Evolutionary conservation across 2,888 invertebrate species (phyloP).

Genomic region (Heterodera filipjevi): DNA sequence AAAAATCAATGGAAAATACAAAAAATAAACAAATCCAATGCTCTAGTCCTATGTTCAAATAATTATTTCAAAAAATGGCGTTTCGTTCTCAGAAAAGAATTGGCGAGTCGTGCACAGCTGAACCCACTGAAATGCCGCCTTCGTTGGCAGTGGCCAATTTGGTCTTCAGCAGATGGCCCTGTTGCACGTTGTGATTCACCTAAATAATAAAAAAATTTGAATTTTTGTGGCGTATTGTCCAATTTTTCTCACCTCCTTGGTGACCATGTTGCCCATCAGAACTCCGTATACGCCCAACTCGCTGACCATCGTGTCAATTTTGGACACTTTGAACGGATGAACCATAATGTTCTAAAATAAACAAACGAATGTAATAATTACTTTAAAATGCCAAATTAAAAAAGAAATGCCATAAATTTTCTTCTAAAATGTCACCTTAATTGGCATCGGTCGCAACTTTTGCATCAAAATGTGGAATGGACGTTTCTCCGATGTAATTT

Average conservation of each 20-base stretch:
- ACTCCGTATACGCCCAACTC: conserved; percentile 91
- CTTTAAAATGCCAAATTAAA: conserved; percentile 15
- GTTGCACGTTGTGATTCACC: conserved; percentile 1
- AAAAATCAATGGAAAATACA: too few relatives aligned
- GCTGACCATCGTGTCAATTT: conserved; percentile 76
- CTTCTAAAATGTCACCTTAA: conserved; percentile 45
- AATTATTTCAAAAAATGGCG: too few relatives aligned
- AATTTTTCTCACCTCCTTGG: neutral
- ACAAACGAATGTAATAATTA: neutral
- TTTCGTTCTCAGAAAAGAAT: conserved; percentile 13
- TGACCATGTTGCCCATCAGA: neutral
- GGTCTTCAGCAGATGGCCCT: conserved; percentile 10
- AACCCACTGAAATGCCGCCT: conserved; percentile 18
- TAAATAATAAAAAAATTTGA: neutral
- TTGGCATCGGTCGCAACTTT: conserved; percentile 30
- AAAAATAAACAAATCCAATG: too few relatives aligned
- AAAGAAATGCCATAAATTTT: too few relatives aligned
- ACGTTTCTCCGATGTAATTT: conserved; percentile 27
- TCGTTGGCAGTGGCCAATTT: neutral
- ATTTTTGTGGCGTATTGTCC: neutral
- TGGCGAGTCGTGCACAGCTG: conserved; percentile 17
- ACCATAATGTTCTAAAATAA: conserved; percentile 55
- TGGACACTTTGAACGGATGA: conserved; percentile 45
- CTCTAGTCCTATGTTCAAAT: too few relatives aligned
- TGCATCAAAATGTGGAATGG: conserved; percentile 52